Conservation (phyloP, 2,797 vertebrate genomes). For the Synanceia verrucosa region DNA sequence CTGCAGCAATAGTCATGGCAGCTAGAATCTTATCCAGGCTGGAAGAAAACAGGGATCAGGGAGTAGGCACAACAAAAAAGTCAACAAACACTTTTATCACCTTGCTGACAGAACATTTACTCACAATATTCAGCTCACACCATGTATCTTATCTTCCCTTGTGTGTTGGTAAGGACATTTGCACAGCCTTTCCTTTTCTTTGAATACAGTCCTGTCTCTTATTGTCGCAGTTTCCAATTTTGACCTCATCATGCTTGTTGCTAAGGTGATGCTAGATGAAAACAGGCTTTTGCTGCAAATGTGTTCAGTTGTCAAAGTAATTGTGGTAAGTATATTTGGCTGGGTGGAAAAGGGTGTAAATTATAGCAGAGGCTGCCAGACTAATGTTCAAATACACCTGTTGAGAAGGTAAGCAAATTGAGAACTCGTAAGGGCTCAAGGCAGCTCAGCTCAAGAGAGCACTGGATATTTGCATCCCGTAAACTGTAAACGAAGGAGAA, state of each 20-base stretch:
- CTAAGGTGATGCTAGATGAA: slow-evolving; percentile 46
- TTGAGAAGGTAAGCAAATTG: slow-evolving; percentile 66
- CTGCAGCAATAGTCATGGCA: slow-evolving; percentile 95
- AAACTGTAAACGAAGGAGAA: slow-evolving; percentile 32
- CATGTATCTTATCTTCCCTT: slow-evolving; percentile 47
- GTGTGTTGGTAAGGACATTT: slow-evolving; percentile 47
- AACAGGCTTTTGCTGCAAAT: slow-evolving; percentile 47
- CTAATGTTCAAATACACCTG: slow-evolving; percentile 61
- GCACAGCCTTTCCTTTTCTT: slow-evolving; percentile 43
- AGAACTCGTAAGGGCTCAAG: slow-evolving; percentile 43
- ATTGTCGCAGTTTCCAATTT: slow-evolving; percentile 45
- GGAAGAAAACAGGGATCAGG: slow-evolving; percentile 38
- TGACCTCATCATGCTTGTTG: slow-evolving; percentile 43
- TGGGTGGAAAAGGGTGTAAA: slow-evolving; percentile 32
- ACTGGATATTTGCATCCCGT: slow-evolving; percentile 35
- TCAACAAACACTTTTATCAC: slow-evolving; percentile 77
- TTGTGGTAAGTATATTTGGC: slow-evolving; percentile 32
- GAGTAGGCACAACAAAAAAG: slow-evolving; percentile 56
- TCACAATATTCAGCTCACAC: slow-evolving; percentile 59
- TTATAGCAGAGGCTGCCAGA: slow-evolving; percentile 34
- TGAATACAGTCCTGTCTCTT: slow-evolving; percentile 48
- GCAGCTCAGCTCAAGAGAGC: slow-evolving; percentile 42
- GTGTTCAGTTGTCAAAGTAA: slow-evolving; percentile 49
- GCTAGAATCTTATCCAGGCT: slow-evolving; percentile 96
- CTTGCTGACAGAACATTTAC: slow-evolving; percentile 66